These are phyloP conservation scores for Philonicus albiceps DNA, from an alignment of 2,888 invertebrate species.

Conservation along the genomic window DNA sequence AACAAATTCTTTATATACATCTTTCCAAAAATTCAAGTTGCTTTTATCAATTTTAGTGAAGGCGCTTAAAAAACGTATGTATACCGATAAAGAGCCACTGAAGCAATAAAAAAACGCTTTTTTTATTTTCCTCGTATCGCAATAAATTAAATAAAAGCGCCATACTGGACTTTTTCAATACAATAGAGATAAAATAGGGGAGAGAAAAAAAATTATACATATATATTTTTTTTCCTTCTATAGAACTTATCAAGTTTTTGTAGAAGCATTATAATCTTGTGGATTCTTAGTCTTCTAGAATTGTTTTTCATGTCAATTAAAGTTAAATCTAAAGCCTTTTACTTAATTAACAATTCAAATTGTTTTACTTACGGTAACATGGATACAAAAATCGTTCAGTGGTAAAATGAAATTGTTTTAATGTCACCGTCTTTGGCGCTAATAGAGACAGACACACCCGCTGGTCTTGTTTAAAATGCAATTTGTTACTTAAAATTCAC, in stretches of 20 bases:
- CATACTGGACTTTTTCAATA: not conserved
- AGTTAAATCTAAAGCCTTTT: conserved; percentile 6
- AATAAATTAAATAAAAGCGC: conserved; percentile 8
- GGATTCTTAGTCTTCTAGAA: not conserved
- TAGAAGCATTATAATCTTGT: not conserved
- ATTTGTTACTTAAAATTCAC: not conserved
- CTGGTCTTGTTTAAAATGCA: not conserved
- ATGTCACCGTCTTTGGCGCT: not conserved
- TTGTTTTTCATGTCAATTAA: not conserved
- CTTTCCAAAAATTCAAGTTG: not conserved
- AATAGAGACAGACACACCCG: not conserved
- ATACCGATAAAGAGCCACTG: not conserved
- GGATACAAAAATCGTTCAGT: not conserved
- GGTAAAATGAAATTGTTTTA: conserved; percentile 16
- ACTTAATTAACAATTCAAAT: conserved; percentile 29
- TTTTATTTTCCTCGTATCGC: not conserved
- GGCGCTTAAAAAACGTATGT: not conserved
- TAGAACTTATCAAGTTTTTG: not conserved
- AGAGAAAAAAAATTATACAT: not conserved
- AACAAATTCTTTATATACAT: not conserved
- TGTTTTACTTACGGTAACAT: not conserved
- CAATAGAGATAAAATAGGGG: not conserved
- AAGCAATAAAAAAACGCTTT: not conserved
- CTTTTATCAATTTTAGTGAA: not conserved
- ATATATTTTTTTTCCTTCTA: not conserved